These are phyloP conservation scores for Mermis nigrescens DNA, from an alignment of 2,888 invertebrate genomes.

Conservation along the genomic window DNA sequence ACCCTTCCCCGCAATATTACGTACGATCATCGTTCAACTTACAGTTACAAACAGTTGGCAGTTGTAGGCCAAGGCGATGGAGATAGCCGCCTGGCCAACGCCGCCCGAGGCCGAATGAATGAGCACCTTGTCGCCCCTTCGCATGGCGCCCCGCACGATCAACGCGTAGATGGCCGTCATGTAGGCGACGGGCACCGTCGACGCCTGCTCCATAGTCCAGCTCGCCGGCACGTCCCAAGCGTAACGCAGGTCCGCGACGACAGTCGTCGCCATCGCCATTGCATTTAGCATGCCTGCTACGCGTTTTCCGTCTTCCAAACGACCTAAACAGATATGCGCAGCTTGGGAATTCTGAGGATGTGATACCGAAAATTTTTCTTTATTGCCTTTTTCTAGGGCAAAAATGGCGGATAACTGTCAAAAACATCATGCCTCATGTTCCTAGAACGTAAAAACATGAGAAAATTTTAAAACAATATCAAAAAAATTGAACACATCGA, in stretches of 20 bases:
- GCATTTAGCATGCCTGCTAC: slow-evolving; percentile 83
- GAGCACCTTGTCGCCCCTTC: slow-evolving; percentile 47
- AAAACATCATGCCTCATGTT: too few species aligned
- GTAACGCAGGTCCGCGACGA: slow-evolving; percentile 58
- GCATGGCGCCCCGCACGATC: slow-evolving; percentile 53
- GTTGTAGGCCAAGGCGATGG: slow-evolving; percentile 65
- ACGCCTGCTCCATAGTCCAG: slow-evolving; percentile 39
- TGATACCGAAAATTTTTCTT: too few species aligned
- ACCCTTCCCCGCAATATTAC: too few species aligned
- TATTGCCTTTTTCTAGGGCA: too few species aligned
- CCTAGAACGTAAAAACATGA: too few species aligned
- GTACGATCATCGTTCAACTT: slow-evolving; percentile 10
- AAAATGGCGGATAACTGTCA: too few species aligned
- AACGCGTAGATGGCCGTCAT: too few species aligned
- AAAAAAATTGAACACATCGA: too few species aligned
- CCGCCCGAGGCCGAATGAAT: slow-evolving; percentile 37
- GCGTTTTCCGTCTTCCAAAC: slow-evolving; percentile 44
- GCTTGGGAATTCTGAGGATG: too few species aligned
- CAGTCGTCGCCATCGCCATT: slow-evolving; percentile 57
- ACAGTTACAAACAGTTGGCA: slow-evolving; percentile 65
- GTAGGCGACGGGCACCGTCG: slow-evolving; percentile 36
- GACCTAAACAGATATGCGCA: too few species aligned
- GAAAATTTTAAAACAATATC: too few species aligned
- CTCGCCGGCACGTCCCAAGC: slow-evolving; percentile 27
- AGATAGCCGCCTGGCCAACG: slow-evolving; percentile 83